Base-by-base conservation (phyloP, 2,888 invertebrate species). In the Melikaiella ostensackeni region DNA sequence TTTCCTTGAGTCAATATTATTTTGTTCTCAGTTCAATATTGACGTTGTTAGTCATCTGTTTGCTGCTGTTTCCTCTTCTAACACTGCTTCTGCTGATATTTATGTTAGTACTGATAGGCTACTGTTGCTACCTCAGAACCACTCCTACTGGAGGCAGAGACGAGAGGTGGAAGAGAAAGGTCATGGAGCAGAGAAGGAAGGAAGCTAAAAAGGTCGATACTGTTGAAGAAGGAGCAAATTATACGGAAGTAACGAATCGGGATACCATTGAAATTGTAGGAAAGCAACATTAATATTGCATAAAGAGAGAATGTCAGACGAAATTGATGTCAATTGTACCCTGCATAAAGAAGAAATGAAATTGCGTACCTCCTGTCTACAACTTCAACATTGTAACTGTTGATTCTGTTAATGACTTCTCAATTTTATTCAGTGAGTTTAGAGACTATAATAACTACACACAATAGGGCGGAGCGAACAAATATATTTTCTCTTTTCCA, bases 161-260 rank as follows among this genome's bases (percentile, higher is more conserved):
- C 73, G 74, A 73, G 75, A 59, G 74, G 24, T 16, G 27, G 73
- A 81, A 76, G 77, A 78, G 78, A 77, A 79, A 57, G 75, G 77
- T 74, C 74, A 75, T 66, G 75, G 46, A 55, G 63, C 62, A 70
- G 70, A 77, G 81, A 79, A 75, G 77, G 76, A 76, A 80, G 78
- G 80, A 75, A n/a, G 77, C 35, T 50, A 59, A 35, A 30, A 59
- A 57, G 73, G 70, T 64, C 74, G 75, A 75, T 50, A 62, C 70
- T 57, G 64, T 35, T 35, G 33, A 64, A 63, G 55, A 27, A 55
- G 66, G 64, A 42, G 19, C 21, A 59, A 35, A 16, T 74, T 57
- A 74, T 57, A 59, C 74, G 59, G 59, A 70, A 70, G 66, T 30
- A 46, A 66, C 46, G 66, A 70, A 50, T 70, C 50, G 11, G 13